Percentiles rank a stretch among this genome's conserved stretches.
phyloP scores from a whole-genome alignment of 2,888 invertebrate species.

The Cerastoderma edule region DNA sequence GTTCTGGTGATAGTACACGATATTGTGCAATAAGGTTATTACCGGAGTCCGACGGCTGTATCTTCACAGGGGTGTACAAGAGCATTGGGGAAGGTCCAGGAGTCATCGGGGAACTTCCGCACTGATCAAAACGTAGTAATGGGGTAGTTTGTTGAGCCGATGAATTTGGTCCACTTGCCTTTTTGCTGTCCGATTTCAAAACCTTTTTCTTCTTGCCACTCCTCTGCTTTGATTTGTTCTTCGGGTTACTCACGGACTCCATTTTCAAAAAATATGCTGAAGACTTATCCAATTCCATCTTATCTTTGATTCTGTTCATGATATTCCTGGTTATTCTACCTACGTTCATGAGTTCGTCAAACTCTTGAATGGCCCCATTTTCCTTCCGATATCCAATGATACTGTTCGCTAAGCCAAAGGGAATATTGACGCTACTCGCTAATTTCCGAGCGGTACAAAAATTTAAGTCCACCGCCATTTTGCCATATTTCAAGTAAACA shows the following conservation, averaged over 20 bases:
- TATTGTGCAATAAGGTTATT: slow-evolving; percentile 10
- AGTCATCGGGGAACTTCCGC: slow-evolving; percentile 9
- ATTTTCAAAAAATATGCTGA: no score
- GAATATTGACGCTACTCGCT: not conserved
- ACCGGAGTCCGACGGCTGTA: slow-evolving; percentile 8
- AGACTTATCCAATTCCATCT: not conserved
- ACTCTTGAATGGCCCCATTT: not conserved
- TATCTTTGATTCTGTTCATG: slow-evolving; percentile 1
- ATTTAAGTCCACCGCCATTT: slow-evolving; percentile 20
- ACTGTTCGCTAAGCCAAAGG: not conserved
- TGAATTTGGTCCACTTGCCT: no score
- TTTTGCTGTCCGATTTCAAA: no score
- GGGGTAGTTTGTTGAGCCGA: no score
- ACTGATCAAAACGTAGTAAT: not conserved
- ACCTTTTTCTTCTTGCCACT: no score
- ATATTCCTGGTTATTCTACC: not conserved
- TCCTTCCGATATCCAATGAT: not conserved
- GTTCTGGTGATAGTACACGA: not conserved
- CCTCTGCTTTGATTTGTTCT: no score
- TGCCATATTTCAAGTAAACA: not conserved
- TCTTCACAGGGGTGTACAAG: slow-evolving; percentile 6
- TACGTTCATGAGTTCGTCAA: slow-evolving; percentile 6
- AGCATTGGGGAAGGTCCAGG: not conserved
- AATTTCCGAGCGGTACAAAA: not conserved
- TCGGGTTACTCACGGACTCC: no score